phyloP scores from a whole-genome alignment of 2,113 vertebrate species.

The Polypterus senegalus region DNA sequence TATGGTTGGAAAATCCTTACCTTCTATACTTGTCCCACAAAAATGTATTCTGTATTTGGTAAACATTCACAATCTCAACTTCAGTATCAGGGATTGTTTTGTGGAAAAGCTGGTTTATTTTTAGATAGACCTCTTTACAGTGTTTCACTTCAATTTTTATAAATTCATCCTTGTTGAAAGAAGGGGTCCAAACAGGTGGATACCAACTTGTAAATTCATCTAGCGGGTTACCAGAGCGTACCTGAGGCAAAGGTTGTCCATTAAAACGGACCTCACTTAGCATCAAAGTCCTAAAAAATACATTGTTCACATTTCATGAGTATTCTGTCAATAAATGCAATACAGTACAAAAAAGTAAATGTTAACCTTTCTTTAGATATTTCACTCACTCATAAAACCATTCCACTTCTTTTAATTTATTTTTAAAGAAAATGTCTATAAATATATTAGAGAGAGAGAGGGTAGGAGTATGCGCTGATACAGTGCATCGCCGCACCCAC shows the following conservation, averaged over 20 bases:
- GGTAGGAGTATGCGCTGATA: too few relatives aligned
- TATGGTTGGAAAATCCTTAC: slow-evolving; percentile 9
- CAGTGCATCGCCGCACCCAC: too few relatives aligned
- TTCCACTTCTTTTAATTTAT: too few relatives aligned
- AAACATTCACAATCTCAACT: slow-evolving; percentile 29
- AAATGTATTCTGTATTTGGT: slow-evolving; percentile 37
- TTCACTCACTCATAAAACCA: too few relatives aligned
- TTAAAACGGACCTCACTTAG: background rate
- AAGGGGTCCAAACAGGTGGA: slow-evolving; percentile 29
- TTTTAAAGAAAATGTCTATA: too few relatives aligned
- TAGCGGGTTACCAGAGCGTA: slow-evolving; percentile 33
- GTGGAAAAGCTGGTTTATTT: slow-evolving; percentile 22
- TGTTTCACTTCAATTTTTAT: slow-evolving; percentile 24
- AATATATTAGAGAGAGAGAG: too few relatives aligned
- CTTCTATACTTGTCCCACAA: slow-evolving; percentile 45
- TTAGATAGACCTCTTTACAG: slow-evolving; percentile 5
- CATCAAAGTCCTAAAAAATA: slow-evolving; percentile 23
- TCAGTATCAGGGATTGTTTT: slow-evolving; percentile 23
- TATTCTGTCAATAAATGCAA: too few relatives aligned
- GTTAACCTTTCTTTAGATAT: too few relatives aligned
- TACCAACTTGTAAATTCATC: slow-evolving; percentile 33
- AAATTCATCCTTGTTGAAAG: slow-evolving; percentile 18
- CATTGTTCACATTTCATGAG: too few relatives aligned
- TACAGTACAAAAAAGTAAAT: too few relatives aligned
- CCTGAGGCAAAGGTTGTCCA: background rate